Evolutionary conservation across 2,113 vertebrate genomes (phyloP), one percentile per base, ranked within the genome.

Genomic region (Pardalotus punctatus): DNA sequence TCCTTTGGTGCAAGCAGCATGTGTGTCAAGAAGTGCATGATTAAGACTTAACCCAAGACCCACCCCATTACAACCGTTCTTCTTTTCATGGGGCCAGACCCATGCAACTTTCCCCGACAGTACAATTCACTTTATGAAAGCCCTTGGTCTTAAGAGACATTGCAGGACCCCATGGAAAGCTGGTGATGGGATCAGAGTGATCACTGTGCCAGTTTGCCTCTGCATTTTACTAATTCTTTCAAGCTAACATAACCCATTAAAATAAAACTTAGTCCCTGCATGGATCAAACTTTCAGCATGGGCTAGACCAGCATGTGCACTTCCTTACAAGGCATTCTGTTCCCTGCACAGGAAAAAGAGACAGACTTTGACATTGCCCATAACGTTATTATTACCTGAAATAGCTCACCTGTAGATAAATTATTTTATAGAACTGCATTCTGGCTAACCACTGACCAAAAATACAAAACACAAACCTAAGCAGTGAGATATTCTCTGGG

Each of bases 291-390:
- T 11, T 15, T 10, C 23, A 16, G 10, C 23, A 29, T 5, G 25
- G 23, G 38, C 35, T 50, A 29, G 38, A 51, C 6, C 9, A 33
- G 15, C 20, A 61, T 0, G 2, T 2, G 3, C 0, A 1, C 14
- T 56, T 45, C 13, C 18, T 50, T 19, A 3, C 11, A 60, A 50
- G 6, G 9, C 6, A 14, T 31, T 20, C 35, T 45, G 4, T 6
- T 50, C 16, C 19, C 12, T 54, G 54, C 40, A 42, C 6, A 29
- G 8, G 11, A 10, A 15, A 19, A 35, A 14, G 53, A n/a, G 2
- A 9, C 5, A n/a, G 22, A 24, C 3, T 69, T 78, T 25, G n/a
- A n/a, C n/a, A n/a, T n/a, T 23, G 9, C 2, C 9, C 8, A 8
- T 15, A 58, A 12, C 14, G 19, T 12, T 1, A 13, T 65, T 84